Base-by-base conservation (phyloP, 92 coral and sea anemone genomes). In the Phenganax marumi region DNA sequence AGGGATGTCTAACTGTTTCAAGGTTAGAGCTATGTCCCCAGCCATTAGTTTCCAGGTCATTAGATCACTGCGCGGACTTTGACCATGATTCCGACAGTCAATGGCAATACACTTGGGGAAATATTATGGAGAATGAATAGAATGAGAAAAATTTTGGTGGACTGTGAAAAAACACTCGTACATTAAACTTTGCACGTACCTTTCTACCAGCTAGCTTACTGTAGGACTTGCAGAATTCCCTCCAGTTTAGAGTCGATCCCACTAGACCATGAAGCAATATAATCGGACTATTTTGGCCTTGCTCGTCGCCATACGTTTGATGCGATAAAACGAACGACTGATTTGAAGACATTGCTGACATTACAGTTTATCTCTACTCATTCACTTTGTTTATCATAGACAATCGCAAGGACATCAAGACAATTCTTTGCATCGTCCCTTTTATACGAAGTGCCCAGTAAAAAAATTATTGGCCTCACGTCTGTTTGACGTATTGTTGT, bases 31-130 rank as follows among this genome's bases (percentile, higher is more conserved):
- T 12, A 91, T 81, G 89, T 95, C 98, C 18, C 80, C 55, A 48
- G 91, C 87, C 86, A 92, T 96, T 51, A 89, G 64, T 57, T 81
- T 86, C 72, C 91, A 89, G 68, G 93, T 86, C 97, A 95, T 95
- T 76, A 85, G 83, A 52, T 84, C 68, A 68, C 81, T 88, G 75
- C 89, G 96, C 14, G 86, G 91, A 62, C 98, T 95, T 81, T 88
- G 88, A 12, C 98, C 98, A 82, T 95, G 98, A 77, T 95, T 95
- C 54, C 98, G 86, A 58, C 91, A 91, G 90, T 95, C 98, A 22
- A 95, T 77, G 26, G 91, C 2, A 33, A 33, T 33, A 33, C 43
- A 33, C 43, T 33, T 33, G 5, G 5, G 5, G 43, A 33, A 33
- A 33, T 33, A 33, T 33, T 33, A 5, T 33, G 5, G 43, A 33